Percentiles rank a stretch among this genome's conserved stretches.
These are phyloP conservation scores for Melanotaenia maccullochi DNA, from an alignment of 2,797 vertebrate species.

Conservation along the genomic window DNA sequence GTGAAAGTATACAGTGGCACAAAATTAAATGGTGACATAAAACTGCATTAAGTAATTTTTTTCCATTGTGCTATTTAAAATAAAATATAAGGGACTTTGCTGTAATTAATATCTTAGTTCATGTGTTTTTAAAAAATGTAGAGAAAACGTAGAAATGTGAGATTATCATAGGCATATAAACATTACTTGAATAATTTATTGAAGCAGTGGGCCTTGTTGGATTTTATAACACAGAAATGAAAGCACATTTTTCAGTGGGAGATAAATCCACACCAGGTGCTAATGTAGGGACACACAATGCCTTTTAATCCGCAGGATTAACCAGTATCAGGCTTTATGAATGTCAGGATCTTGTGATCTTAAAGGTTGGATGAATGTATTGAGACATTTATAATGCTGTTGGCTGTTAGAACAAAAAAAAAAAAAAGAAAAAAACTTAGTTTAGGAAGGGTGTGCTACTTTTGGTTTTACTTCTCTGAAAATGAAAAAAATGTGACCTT, in stretches of 20 bases:
- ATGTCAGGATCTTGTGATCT: background rate
- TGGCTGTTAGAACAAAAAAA: background rate
- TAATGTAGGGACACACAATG: background rate
- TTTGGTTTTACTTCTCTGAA: constrained; percentile 12
- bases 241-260: background rate
- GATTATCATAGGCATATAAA: too few relatives aligned
- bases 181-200: too few relatives aligned
- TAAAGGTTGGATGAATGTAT: background rate
- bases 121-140: too few relatives aligned
- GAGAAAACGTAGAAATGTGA: too few relatives aligned
- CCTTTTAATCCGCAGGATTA: background rate
- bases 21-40: background rate
- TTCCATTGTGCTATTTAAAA: background rate
- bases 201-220: too few relatives aligned
- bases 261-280: background rate
- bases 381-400: background rate
- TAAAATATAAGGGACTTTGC: too few relatives aligned
- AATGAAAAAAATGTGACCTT: background rate
- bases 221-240: too few relatives aligned
- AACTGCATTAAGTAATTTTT: too few relatives aligned
- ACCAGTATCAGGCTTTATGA: background rate
- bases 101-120: too few relatives aligned
- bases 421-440: background rate
- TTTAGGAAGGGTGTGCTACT: background rate
- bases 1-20: background rate